These are phyloP conservation scores for Aegithalos caudatus DNA, from an alignment of 2,113 vertebrate genomes.

Conservation along the genomic window DNA sequence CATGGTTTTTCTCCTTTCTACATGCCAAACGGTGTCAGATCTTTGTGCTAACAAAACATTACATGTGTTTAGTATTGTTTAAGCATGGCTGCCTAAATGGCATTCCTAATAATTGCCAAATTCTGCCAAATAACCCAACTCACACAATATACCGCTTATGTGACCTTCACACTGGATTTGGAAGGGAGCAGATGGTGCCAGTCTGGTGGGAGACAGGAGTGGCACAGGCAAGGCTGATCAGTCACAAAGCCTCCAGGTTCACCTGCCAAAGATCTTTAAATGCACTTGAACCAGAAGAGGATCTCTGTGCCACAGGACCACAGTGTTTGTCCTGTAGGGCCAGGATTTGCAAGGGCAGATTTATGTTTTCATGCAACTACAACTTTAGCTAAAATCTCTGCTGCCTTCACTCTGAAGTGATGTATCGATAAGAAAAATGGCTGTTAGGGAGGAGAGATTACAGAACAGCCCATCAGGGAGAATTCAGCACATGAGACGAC, in stretches of 20 bases:
- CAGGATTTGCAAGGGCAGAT: neutral
- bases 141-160: neutral
- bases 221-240: neutral
- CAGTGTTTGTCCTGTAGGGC: neutral
- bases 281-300: neutral
- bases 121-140: neutral
- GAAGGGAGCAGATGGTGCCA: neutral
- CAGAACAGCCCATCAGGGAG: conserved; percentile 17
- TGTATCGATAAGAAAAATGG: conserved; percentile 8
- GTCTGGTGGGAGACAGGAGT: neutral
- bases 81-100: neutral
- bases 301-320: neutral
- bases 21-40: neutral
- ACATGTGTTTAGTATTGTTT: neutral
- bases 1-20: neutral
- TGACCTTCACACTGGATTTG: neutral
- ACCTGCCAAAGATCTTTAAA: neutral
- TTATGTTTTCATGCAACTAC: neutral
- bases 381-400: conserved; percentile 9
- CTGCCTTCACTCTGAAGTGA: neutral
- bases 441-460: conserved; percentile 4
- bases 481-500: neutral
- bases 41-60: neutral
- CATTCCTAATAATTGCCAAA: neutral
- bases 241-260: neutral